Evolutionary conservation across 2,797 vertebrate genomes (phyloP), one percentile per base, ranked within the genome.

Genomic region (Sebastolobus altivelis): DNA sequence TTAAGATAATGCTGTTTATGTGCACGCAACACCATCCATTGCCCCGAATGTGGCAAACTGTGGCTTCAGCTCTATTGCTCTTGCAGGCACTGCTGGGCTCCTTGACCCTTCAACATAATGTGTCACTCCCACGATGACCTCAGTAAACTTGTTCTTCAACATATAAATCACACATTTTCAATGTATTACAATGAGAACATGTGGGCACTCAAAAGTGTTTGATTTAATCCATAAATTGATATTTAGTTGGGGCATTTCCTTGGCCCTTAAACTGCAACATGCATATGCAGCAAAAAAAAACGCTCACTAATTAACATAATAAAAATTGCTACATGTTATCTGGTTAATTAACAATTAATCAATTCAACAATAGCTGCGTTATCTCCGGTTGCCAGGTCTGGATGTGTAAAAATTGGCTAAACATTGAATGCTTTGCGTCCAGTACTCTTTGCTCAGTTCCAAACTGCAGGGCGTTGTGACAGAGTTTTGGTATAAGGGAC

Each of bases 261-360:
- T 65, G n/a, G 18, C 54, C 22, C 10, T 69, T 52, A 5, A 65
- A 62, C 40, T 62, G 46, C 46, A 72, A 61, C 1, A 60, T 72
- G n/a, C 49, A 65, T 65, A 60, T 59, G 7, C 22, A 22, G 33
- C 18, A 67, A 10, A 22, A 54, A 52, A 18, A 16, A 3, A 46
- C 16, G 6, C 43, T 46, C 43, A 46, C 3, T 46, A 46, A 46
- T 16, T 46, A 46, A 49, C 37, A 67, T 43, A 69, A 38, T 38
- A 31, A 5, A 22, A 63, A 58, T 16, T 35, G 8, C 73, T 27
- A 22, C 5, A 52, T 16, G n/a, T 25, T 58, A 38, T 72, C 37
- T 71, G 8, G 13, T 56, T 38, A 65, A 75, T 83, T 71, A 79
- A 43, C 62, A 13, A n/a, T 29, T 9, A 52, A 63, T 67, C 37